Conservation (phyloP, 2,888 invertebrate genomes). For the Norana najaformis region DNA sequence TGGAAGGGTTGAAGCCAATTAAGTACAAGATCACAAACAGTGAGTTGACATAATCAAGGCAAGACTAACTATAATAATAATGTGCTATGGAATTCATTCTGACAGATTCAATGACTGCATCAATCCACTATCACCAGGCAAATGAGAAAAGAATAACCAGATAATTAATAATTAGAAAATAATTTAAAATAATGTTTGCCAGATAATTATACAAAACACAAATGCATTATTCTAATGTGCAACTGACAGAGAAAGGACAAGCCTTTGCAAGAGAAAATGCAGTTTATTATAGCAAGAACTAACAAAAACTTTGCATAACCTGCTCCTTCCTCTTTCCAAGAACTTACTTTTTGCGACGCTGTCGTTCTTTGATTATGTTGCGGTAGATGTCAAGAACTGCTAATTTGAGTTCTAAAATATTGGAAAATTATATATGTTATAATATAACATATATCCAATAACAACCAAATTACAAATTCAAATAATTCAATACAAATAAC, state of each 20-base stretch:
- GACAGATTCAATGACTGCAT: background rate
- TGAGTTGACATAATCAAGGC: too few relatives aligned
- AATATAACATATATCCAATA: too few relatives aligned
- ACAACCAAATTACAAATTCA: too few relatives aligned
- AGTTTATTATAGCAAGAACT: background rate
- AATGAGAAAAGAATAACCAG: background rate
- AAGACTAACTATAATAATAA: too few relatives aligned
- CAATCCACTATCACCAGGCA: background rate
- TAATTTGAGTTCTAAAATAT: conserved; percentile 69
- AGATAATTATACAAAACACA: conserved; percentile 9
- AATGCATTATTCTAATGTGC: background rate
- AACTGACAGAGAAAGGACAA: background rate
- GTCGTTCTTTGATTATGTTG: conserved; percentile 75
- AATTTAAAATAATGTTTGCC: too few relatives aligned
- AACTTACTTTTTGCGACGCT: conserved; percentile 69
- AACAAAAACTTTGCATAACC: background rate
- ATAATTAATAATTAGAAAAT: too few relatives aligned
- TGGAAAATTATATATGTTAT: background rate
- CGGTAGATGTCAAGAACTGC: conserved; percentile 77
- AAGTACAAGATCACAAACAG: too few relatives aligned
- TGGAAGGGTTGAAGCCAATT: too few relatives aligned
- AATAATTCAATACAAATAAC: too few relatives aligned
- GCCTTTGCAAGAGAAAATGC: background rate
- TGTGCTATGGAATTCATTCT: too few relatives aligned
- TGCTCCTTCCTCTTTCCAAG: background rate